Evolutionary conservation across 2,113 vertebrate species (phyloP).

Genomic region (Pungitius pungitius): DNA sequence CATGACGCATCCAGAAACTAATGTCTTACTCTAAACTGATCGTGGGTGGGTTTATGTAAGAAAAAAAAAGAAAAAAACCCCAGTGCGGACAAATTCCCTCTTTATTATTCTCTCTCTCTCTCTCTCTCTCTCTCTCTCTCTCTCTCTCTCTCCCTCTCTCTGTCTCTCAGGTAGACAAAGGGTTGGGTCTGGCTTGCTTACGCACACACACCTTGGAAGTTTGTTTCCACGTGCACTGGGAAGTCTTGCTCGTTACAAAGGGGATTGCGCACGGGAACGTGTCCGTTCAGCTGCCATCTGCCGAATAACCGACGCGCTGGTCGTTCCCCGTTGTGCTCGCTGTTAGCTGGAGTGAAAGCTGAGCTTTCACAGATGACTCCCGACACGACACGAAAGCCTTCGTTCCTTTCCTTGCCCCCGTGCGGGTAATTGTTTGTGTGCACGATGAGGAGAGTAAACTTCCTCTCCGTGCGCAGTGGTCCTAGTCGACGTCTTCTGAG

Average conservation of each 20-base stretch:
- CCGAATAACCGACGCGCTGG: slow-evolving; percentile 34
- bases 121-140: background rate
- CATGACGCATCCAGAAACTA: background rate
- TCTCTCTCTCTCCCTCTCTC: background rate
- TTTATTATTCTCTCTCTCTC: too few relatives aligned
- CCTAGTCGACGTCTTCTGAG: background rate
- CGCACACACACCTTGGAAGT: slow-evolving; percentile 33
- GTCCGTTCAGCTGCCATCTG: too few relatives aligned
- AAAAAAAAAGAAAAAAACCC: slow-evolving; percentile 39
- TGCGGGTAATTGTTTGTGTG: slow-evolving; percentile 19
- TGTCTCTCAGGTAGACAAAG: slow-evolving; percentile 57
- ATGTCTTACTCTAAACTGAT: background rate
- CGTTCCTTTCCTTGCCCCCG: background rate
- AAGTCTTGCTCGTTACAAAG: slow-evolving; percentile 14
- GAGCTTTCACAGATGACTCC: slow-evolving; percentile 40
- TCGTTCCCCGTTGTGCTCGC: slow-evolving; percentile 14
- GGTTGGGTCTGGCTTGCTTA: slow-evolving; percentile 44
- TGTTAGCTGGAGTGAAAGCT: slow-evolving; percentile 42
- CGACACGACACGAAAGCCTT: slow-evolving; percentile 12
- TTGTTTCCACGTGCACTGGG: slow-evolving; percentile 6
- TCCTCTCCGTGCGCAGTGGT: background rate
- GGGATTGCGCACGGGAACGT: slow-evolving; percentile 30
- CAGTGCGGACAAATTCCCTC: slow-evolving; percentile 48
- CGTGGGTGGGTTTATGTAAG: slow-evolving; percentile 25
- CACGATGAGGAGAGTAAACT: background rate